Evolutionary conservation across 1,140 invertebrate species (phyloP).

Genomic region (Panagrolaimus sp.): DNA sequence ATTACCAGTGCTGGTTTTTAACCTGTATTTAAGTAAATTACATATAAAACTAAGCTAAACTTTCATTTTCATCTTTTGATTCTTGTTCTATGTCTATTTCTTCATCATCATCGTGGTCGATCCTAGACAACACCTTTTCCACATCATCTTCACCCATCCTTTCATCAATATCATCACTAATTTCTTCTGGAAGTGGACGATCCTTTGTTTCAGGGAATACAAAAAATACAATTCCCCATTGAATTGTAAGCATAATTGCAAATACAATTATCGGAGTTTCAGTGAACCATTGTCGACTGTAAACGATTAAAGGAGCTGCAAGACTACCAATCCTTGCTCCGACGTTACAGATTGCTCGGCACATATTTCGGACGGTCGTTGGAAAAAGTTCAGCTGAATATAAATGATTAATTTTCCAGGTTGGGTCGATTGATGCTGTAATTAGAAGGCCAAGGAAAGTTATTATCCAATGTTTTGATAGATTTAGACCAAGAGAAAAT

Average conservation of each 20-base stretch:
- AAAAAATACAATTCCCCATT: conserved; percentile 11
- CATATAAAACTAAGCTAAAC: too few species aligned
- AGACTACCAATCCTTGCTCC: conserved; percentile 32
- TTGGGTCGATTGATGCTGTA: conserved; percentile 43
- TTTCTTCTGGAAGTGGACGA: not conserved
- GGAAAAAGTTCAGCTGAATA: conserved; percentile 47
- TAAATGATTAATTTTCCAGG: conserved; percentile 44
- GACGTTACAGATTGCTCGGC: conserved; percentile 37
- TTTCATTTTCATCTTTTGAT: too few species aligned
- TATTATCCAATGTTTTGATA: conserved; percentile 22
- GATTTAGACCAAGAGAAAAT: not conserved
- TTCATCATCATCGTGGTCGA: not conserved
- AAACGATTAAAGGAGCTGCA: conserved; percentile 24
- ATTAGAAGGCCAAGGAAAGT: conserved; percentile 33
- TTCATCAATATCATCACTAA: not conserved
- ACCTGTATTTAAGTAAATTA: too few species aligned
- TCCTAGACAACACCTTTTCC: too few species aligned
- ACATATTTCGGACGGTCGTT: conserved; percentile 41
- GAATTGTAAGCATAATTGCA: conserved; percentile 16
- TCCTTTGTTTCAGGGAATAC: conserved; percentile 22
- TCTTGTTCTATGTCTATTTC: too few species aligned
- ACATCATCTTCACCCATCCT: too few species aligned
- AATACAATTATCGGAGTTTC: conserved; percentile 20
- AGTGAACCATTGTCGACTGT: conserved; percentile 8
- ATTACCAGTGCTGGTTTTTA: too few species aligned